These are phyloP conservation scores for Notocelia uddmanniana DNA, from an alignment of 2,888 invertebrate species.

Conservation along the genomic window DNA sequence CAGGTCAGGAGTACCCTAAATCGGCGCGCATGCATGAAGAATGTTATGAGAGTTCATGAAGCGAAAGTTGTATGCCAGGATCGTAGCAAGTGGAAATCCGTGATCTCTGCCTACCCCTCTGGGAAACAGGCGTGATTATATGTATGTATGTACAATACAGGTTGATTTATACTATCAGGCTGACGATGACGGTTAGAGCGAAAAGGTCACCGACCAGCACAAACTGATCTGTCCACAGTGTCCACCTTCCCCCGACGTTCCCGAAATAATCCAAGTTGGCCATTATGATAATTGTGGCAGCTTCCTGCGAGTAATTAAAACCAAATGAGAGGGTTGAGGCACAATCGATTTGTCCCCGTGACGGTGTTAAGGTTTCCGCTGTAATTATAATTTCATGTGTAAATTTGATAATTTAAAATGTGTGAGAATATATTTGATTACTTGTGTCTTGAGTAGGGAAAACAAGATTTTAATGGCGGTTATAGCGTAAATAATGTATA, in stretches of 20 bases:
- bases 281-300: constrained; percentile 74
- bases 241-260: constrained; percentile 42
- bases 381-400: constrained; percentile 56
- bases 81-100: no score
- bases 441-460: no score
- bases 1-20: no score
- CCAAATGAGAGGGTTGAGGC: constrained; percentile 79
- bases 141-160: not conserved
- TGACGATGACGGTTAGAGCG: constrained; percentile 54
- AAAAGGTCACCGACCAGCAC: constrained; percentile 62
- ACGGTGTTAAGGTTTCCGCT: constrained; percentile 78
- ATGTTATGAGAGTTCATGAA: no score
- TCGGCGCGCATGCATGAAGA: no score
- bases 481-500: no score
- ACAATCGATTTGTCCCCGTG: constrained; percentile 82
- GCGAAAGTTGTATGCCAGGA: no score
- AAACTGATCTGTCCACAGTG: constrained; percentile 53
- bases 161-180: constrained; percentile 49
- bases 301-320: constrained; percentile 82
- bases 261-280: constrained; percentile 60
- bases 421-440: constrained; percentile 11
- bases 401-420: constrained; percentile 50
- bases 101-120: no score
- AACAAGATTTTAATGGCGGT: no score
- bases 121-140: no score